Percentiles rank a stretch among this genome's conserved stretches.
These are phyloP conservation scores for Platycercus adscitus DNA, from an alignment of 2,113 vertebrate species.

Conservation along the genomic window DNA sequence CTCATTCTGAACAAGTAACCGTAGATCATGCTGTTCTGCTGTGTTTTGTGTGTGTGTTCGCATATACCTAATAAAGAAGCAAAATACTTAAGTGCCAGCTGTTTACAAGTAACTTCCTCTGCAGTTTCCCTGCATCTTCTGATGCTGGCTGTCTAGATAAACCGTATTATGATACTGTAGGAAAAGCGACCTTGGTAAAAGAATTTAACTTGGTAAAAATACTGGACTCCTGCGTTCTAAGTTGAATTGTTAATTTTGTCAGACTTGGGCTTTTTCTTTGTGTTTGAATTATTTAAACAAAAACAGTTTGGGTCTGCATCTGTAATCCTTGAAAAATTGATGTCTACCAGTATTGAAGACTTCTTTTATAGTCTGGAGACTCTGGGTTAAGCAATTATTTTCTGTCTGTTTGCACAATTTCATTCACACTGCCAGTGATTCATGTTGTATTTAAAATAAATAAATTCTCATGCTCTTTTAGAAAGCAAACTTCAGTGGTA, in stretches of 20 bases:
- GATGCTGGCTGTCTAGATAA: neutral
- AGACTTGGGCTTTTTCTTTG: neutral
- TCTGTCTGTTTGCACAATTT: neutral
- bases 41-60: neutral
- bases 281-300: neutral
- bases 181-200: neutral
- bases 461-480: neutral
- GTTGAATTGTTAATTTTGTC: neutral
- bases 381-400: neutral
- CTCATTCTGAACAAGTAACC: neutral
- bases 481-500: neutral
- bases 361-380: neutral
- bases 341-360: neutral
- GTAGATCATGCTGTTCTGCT: neutral
- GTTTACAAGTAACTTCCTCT: neutral
- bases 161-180: neutral
- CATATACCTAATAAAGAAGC: neutral
- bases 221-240: neutral
- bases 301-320: neutral
- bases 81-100: neutral
- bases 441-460: neutral
- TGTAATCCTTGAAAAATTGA: neutral
- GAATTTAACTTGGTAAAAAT: neutral
- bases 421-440: neutral
- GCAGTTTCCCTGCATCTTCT: neutral